Conservation (phyloP, 2,888 invertebrate genomes). For the Dichetophora obliterata region DNA sequence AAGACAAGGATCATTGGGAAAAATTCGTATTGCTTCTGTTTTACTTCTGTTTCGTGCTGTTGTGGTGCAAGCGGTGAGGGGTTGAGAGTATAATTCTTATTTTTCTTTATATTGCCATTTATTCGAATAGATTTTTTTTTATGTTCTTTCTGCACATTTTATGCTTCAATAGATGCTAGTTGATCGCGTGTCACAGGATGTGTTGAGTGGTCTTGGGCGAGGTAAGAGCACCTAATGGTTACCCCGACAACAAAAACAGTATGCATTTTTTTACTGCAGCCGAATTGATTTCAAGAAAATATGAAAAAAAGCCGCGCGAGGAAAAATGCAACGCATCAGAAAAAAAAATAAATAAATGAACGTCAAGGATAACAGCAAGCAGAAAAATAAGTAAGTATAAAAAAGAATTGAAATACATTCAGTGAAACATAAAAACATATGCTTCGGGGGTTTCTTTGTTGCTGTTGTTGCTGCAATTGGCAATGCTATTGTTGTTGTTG, state of each 20-base stretch:
- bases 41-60: no score
- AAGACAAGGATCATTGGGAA: no score
- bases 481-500: background rate
- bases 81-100: background rate
- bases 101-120: background rate
- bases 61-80: no score
- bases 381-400: background rate
- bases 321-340: background rate
- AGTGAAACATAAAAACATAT: conserved; percentile 25
- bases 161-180: conserved; percentile 1
- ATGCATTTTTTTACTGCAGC: background rate
- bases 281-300: conserved; percentile 8
- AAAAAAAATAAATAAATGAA: conserved; percentile 27
- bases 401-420: conserved; percentile 42
- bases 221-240: conserved; percentile 33
- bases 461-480: conserved; percentile 12
- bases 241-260: background rate
- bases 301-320: background rate
- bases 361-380: background rate
- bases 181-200: background rate
- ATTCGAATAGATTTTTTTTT: background rate
- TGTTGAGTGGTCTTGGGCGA: no score
- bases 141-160: background rate
- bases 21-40: no score
- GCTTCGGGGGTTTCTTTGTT: background rate